Percentiles rank a stretch among this genome's conserved stretches.
These are phyloP conservation scores for Caenorhabditis parvicauda DNA, from an alignment of 2,888 invertebrate genomes.

Conservation along the genomic window DNA sequence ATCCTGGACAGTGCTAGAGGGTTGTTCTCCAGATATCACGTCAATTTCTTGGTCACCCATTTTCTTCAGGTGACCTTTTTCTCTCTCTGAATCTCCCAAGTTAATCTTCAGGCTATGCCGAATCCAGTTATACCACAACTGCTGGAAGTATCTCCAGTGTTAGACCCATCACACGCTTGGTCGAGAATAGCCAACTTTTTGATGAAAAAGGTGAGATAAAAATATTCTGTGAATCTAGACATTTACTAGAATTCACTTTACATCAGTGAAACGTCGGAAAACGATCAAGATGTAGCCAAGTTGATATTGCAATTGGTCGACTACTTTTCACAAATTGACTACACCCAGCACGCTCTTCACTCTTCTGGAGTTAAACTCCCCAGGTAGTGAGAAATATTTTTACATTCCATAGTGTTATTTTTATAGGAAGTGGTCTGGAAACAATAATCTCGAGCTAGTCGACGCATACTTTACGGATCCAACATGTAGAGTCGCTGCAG, in stretches of 20 bases:
- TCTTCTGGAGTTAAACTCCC: conserved; percentile 9
- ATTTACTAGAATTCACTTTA: too few species aligned
- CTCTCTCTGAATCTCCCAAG: background rate
- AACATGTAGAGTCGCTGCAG: conserved; percentile 10
- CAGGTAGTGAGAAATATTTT: conserved; percentile 4
- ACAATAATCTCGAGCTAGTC: conserved; percentile 1
- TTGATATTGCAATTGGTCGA: conserved; percentile 17
- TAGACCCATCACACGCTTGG: conserved; percentile 8
- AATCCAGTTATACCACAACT: conserved; percentile 20
- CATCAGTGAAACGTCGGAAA: too few species aligned
- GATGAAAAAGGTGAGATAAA: conserved; percentile 7
- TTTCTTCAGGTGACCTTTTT: conserved; percentile 13
- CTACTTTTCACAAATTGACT: conserved; percentile 23
- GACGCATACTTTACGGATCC: conserved; percentile 14
- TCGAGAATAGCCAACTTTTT: conserved; percentile 11
- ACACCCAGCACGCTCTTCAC: conserved; percentile 8
- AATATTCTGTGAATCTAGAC: too few species aligned
- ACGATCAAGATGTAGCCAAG: too few species aligned
- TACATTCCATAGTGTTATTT: background rate
- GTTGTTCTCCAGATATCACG: conserved; percentile 19
- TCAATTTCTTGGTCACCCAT: conserved; percentile 16
- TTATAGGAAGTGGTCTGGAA: background rate
- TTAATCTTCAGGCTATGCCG: conserved; percentile 13
- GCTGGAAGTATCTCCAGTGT: conserved; percentile 11
- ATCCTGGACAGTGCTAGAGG: conserved; percentile 2